Percentiles rank a stretch among this genome's conserved stretches.
Evolutionary conservation across 2,113 vertebrate species (phyloP).

Genomic region (Corvus cornix): DNA sequence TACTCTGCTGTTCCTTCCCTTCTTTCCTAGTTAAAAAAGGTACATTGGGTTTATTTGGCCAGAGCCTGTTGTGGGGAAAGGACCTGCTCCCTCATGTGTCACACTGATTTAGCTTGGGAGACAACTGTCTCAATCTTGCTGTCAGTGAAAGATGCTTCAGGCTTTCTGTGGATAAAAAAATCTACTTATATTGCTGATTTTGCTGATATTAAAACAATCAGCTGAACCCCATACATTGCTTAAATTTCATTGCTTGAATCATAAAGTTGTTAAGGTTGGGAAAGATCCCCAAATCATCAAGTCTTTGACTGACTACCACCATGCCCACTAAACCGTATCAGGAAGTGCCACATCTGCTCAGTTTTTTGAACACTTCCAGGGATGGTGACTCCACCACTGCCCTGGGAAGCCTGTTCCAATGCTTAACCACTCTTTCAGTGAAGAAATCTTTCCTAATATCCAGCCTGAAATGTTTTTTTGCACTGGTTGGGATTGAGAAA

Average conservation of each 20-base stretch:
- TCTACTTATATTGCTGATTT: background rate
- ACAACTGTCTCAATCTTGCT: background rate
- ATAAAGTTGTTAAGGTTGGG: background rate
- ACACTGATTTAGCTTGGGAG: background rate
- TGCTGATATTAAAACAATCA: background rate
- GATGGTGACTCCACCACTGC: background rate
- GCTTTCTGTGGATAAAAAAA: background rate
- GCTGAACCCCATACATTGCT: background rate
- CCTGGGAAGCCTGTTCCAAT: background rate
- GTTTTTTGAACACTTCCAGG: background rate
- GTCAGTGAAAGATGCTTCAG: background rate
- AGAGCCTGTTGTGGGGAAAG: background rate
- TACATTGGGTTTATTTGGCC: background rate
- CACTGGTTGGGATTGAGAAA: background rate
- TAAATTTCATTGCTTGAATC: background rate
- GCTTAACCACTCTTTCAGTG: background rate
- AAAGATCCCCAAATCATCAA: background rate
- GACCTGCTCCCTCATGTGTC: background rate
- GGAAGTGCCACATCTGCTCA: background rate
- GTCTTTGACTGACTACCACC: background rate
- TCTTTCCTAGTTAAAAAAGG: background rate
- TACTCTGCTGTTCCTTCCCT: background rate
- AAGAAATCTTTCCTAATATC: background rate
- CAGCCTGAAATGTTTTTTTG: background rate
- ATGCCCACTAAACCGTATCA: background rate